phyloP scores from a whole-genome alignment of 1,140 invertebrate genomes.

The Cherax quadricarinatus region DNA sequence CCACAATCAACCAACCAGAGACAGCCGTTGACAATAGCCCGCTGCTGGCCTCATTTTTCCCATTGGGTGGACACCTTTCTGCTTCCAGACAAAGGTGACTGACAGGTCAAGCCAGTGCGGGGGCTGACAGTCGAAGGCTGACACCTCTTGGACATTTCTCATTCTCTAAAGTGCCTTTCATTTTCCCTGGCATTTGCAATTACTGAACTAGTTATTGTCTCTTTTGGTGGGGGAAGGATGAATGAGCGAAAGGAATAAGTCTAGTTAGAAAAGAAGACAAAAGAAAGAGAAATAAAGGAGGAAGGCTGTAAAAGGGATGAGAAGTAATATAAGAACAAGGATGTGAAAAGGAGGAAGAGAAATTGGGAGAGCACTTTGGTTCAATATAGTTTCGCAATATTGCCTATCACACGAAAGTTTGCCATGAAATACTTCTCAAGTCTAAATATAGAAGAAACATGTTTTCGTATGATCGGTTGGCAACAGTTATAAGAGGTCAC shows the following conservation, averaged over 20 bases:
- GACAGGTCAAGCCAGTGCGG: not conserved
- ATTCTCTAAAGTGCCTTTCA: not conserved
- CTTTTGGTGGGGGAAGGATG: not conserved
- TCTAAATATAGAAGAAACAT: too few species aligned
- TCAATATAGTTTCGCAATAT: too few species aligned
- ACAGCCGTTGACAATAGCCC: constrained; percentile 23
- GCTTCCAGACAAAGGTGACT: constrained; percentile 8
- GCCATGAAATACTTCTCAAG: too few species aligned
- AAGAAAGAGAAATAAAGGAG: not conserved
- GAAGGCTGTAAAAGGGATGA: too few species aligned
- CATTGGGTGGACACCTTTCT: constrained; percentile 9
- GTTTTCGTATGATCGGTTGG: too few species aligned
- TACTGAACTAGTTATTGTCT: not conserved
- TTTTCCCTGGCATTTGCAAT: not conserved
- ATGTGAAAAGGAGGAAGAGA: too few species aligned
- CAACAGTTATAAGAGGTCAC: too few species aligned
- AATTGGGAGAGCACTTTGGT: too few species aligned
- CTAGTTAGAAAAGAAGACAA: not conserved
- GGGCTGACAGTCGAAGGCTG: not conserved
- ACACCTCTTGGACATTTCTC: not conserved
- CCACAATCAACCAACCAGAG: not conserved
- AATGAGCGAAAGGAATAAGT: not conserved
- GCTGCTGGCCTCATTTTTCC: constrained; percentile 10
- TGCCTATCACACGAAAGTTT: too few species aligned
- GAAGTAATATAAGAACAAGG: too few species aligned